Percentiles rank a stretch among this genome's conserved stretches.
These are phyloP conservation scores for Oryzias javanicus DNA, from an alignment of 2,113 vertebrate genomes.

Conservation along the genomic window DNA sequence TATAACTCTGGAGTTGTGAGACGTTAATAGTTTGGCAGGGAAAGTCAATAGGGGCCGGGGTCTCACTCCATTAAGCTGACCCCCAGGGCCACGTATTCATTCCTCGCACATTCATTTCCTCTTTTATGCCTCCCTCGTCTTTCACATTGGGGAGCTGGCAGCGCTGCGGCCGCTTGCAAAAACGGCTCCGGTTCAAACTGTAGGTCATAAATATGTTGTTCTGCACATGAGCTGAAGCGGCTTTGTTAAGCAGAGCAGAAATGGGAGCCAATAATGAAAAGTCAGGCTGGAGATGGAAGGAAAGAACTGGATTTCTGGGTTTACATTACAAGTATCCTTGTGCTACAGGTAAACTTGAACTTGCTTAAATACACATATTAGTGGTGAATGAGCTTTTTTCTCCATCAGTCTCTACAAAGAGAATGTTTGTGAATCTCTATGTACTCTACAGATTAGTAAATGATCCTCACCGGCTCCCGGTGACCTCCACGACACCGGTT, in stretches of 20 bases:
- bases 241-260: conserved; percentile 87
- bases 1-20: conserved; percentile 85
- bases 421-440: conserved; percentile 15
- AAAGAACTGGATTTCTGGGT: conserved; percentile 42
- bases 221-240: conserved; percentile 76
- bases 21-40: conserved; percentile 97
- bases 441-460: conserved; percentile 51
- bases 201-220: conserved; percentile 97
- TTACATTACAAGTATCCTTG: background rate
- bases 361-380: no score
- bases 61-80: conserved; percentile 99
- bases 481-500: conserved; percentile 37
- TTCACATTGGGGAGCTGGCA: conserved; percentile 88
- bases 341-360: background rate
- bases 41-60: conserved; percentile 95
- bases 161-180: conserved; percentile 79
- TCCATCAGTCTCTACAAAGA: no score
- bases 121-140: conserved; percentile 90
- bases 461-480: conserved; percentile 33
- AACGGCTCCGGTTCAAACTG: conserved; percentile 89
- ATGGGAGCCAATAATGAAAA: conserved; percentile 87
- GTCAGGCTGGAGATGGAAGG: conserved; percentile 74
- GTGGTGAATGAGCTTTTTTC: no score
- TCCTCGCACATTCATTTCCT: conserved; percentile 96
- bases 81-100: conserved; percentile 95